Evolutionary conservation across 2,797 vertebrate genomes (phyloP).

Genomic region (Epinephelus malabaricus): DNA sequence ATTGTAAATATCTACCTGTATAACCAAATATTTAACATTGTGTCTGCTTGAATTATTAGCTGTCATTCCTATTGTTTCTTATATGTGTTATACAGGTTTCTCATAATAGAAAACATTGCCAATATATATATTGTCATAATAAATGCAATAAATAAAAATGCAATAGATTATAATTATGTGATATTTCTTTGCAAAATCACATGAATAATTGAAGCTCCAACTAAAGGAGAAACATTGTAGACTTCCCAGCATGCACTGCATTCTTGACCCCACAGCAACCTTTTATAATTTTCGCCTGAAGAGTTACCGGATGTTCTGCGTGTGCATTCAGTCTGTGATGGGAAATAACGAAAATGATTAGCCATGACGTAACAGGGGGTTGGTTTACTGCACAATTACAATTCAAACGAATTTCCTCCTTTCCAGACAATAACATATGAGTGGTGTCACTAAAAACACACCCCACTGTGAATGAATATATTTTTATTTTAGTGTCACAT

Average conservation of each 20-base stretch:
- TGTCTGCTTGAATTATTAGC: neutral
- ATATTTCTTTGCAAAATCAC: neutral
- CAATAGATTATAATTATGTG: neutral
- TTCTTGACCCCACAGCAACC: constrained; percentile 12
- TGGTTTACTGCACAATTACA: constrained; percentile 13
- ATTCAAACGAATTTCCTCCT: constrained; percentile 18
- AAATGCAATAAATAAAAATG: neutral
- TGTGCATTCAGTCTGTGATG: constrained; percentile 10
- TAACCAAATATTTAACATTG: constrained; percentile 23
- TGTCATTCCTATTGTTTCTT: neutral
- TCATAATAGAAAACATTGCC: neutral
- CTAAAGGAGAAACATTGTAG: neutral
- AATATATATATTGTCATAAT: neutral
- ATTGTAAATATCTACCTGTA: constrained; percentile 15
- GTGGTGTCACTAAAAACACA: neutral
- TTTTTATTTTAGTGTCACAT: neutral
- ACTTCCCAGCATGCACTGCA: constrained; percentile 24
- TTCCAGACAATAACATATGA: constrained; percentile 6
- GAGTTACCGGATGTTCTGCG: constrained; percentile 22
- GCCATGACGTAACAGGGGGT: neutral
- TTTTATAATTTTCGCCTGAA: constrained; percentile 13
- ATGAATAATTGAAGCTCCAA: neutral
- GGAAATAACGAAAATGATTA: constrained; percentile 6
- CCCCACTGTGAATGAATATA: neutral
- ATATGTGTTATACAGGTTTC: neutral